phyloP scores from a whole-genome alignment of 2,797 vertebrate genomes.

The Enteromius unitaeniatus region DNA sequence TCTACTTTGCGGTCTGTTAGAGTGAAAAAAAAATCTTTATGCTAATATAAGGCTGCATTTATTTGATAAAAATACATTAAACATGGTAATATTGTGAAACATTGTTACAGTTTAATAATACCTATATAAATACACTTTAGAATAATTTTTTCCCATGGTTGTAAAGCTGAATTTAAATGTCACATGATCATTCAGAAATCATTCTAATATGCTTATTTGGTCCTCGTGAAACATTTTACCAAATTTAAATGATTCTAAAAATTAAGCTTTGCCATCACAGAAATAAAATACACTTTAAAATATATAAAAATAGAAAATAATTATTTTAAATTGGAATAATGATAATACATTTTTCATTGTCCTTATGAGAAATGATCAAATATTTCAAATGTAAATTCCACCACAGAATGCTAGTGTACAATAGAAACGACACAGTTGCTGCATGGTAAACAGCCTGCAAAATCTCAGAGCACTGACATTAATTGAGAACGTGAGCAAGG shows the following conservation, averaged over 20 bases:
- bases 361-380: neutral
- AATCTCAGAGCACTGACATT: neutral
- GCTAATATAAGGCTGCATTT: neutral
- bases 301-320: neutral
- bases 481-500: conserved; percentile 4
- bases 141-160: neutral
- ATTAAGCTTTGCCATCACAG: too few species aligned
- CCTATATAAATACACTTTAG: neutral
- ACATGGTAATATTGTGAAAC: neutral
- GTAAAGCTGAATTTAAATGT: neutral
- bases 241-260: neutral
- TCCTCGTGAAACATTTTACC: neutral
- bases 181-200: neutral
- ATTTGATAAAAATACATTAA: neutral
- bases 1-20: neutral
- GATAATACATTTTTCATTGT: neutral
- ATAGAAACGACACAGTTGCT: too few species aligned
- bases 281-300: too few species aligned
- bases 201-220: neutral
- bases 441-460: neutral
- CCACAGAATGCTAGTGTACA: neutral
- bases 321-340: neutral
- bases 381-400: too few species aligned
- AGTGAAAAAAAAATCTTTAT: neutral
- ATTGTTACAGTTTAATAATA: neutral